Evolutionary conservation across 2,113 vertebrate genomes (phyloP), one percentile per base, ranked within the genome.

Genomic region (Haliaeetus leucogaster): DNA sequence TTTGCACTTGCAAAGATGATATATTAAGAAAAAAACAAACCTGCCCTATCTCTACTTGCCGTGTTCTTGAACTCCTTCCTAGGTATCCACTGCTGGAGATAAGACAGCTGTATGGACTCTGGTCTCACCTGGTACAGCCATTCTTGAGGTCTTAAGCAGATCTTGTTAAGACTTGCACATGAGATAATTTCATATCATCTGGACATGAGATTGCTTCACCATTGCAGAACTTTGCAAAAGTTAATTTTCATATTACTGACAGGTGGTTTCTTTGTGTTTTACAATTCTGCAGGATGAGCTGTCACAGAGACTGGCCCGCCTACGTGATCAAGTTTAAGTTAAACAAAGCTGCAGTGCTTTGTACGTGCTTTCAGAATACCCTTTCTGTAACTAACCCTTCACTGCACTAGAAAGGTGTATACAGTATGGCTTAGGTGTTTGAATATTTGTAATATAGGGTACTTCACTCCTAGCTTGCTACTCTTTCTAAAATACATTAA

Each of bases 261-360:
- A 34, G 59, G 13, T 59, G 68, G 2, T 76, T 86, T 92, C 34
- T 70, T 25, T 95, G 42, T 95, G 42, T 86, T 85, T 74, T 34
- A 13, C 47, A 6, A 36, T 90, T 78, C 40, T 97, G 59, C 92
- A 99, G 99, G 99, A 99, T 94, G 99, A 99, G 95, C 98, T 99
- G 74, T 99, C 99, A 22, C 98, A 99, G 97, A 98, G 99, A 86
- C 98, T 99, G 76, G 99, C 99, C 90, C 99, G 98, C 92, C 99
- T 99, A 25, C 97, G 99, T 91, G 99, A 99, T 95, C 99, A 99
- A 93, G 98, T 99, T 86, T 99, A 96, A 98, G 42, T 20, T 58
- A 43, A 90, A 40, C 25, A 13, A 13, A 82, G 32, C 76, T 96
- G 78, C 59, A 29, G 42, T n/a, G 85, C 82, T 55, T 71, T 82